A percentile compares a stretch with the other conserved stretches of the same genome.
These are phyloP conservation scores for Pantelozetes paolii DNA, from an alignment of 2,888 invertebrate species.

Conservation along the genomic window DNA sequence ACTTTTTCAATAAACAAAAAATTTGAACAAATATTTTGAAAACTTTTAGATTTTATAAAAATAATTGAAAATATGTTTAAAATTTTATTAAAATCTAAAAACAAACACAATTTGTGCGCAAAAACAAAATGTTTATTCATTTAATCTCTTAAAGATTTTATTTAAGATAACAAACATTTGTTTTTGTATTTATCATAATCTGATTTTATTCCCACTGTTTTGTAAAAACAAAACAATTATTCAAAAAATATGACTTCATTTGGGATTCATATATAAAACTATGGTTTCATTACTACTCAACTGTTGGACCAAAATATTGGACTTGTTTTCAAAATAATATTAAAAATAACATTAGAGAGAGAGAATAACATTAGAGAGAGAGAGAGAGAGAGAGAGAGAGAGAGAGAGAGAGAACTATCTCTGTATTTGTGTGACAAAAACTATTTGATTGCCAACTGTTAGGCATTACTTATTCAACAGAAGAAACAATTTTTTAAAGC, in stretches of 20 bases:
- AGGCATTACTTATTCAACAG: constrained; percentile 22
- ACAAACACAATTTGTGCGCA: too few relatives aligned
- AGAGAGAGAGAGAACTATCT: not conserved
- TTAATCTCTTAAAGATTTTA: too few relatives aligned
- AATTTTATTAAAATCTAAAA: too few relatives aligned
- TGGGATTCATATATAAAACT: not conserved
- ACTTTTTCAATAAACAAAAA: too few relatives aligned
- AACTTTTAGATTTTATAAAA: too few relatives aligned
- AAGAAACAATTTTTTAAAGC: constrained; percentile 14
- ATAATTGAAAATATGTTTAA: too few relatives aligned
- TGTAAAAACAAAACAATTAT: not conserved
- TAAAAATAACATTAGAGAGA: not conserved
- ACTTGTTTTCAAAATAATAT: constrained; percentile 15
- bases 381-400: not conserved
- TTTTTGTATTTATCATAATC: too few relatives aligned
- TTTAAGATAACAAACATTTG: not conserved
- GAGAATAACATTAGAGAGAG: not conserved
- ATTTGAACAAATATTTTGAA: too few relatives aligned
- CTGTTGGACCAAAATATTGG: too few relatives aligned
- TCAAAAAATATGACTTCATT: constrained; percentile 10
- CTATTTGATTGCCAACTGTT: constrained; percentile 32
- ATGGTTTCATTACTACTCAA: constrained; percentile 1
- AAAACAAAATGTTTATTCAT: too few relatives aligned
- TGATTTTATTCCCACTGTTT: not conserved
- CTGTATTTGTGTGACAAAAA: not conserved